These are phyloP conservation scores for Cyphotilapia sp. DNA, from an alignment of 2,113 vertebrate species.

Conservation along the genomic window DNA sequence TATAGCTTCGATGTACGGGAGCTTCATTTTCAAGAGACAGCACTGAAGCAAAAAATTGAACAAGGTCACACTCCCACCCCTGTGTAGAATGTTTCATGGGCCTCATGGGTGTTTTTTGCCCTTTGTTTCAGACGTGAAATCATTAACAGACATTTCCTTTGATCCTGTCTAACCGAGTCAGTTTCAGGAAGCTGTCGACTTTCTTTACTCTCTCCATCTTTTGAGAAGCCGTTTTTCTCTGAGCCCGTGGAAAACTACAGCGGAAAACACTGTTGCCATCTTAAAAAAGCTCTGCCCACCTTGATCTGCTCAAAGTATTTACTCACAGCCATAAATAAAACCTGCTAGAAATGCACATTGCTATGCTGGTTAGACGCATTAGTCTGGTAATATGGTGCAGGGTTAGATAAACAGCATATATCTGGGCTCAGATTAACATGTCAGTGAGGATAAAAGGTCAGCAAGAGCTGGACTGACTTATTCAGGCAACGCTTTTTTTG, in stretches of 20 bases:
- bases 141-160: constrained; percentile 45
- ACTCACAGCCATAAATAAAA: neutral
- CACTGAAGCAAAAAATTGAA: neutral
- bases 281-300: neutral
- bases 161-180: neutral
- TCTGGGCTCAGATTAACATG: neutral
- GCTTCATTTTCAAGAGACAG: neutral
- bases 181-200: neutral
- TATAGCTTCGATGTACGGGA: neutral
- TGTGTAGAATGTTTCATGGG: neutral
- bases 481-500: neutral
- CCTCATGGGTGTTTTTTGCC: constrained; percentile 8
- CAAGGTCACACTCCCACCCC: neutral
- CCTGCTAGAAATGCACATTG: neutral
- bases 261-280: neutral
- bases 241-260: neutral
- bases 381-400: neutral
- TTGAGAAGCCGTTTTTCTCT: neutral
- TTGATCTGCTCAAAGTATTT: neutral
- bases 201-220: neutral
- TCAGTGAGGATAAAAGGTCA: neutral
- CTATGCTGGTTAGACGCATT: neutral
- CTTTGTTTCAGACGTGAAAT: constrained; percentile 25
- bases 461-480: neutral
- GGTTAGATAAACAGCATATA: constrained; percentile 4